A percentile compares a stretch with the other conserved stretches of the same genome.
These are phyloP conservation scores for Dendrolimus pini DNA, from an alignment of 2,888 invertebrate species.

Conservation along the genomic window DNA sequence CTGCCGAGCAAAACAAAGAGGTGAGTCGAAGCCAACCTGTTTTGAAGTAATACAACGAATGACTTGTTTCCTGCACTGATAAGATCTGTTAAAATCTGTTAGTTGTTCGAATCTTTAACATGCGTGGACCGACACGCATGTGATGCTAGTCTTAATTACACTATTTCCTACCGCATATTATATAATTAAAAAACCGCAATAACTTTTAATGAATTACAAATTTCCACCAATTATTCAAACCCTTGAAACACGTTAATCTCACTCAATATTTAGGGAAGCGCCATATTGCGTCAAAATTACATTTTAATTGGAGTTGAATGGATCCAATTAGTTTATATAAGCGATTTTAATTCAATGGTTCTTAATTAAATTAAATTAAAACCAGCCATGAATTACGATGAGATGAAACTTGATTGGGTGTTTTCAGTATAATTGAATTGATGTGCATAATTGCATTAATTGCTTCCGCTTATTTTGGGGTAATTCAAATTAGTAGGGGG, in stretches of 20 bases:
- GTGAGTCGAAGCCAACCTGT: no score
- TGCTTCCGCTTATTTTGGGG: not conserved
- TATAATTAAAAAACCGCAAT: no score
- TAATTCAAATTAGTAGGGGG: not conserved
- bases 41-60: no score
- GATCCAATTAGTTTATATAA: not conserved
- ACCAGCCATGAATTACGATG: not conserved
- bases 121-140: no score
- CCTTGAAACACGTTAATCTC: not conserved
- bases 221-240: not conserved
- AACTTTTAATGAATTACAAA: no score
- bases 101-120: no score
- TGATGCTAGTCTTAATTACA: no score
- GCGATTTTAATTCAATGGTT: not conserved
- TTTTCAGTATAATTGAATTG: not conserved
- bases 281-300: not conserved
- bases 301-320: not conserved
- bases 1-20: no score
- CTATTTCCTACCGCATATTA: no score
- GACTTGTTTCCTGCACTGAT: no score
- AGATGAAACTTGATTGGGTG: not conserved
- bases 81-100: no score
- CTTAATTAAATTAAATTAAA: not conserved
- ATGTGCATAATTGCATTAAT: not conserved
- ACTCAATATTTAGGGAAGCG: not conserved